phyloP scores from a whole-genome alignment of 2,797 vertebrate species.

The Amblyopsis hoosieri region DNA sequence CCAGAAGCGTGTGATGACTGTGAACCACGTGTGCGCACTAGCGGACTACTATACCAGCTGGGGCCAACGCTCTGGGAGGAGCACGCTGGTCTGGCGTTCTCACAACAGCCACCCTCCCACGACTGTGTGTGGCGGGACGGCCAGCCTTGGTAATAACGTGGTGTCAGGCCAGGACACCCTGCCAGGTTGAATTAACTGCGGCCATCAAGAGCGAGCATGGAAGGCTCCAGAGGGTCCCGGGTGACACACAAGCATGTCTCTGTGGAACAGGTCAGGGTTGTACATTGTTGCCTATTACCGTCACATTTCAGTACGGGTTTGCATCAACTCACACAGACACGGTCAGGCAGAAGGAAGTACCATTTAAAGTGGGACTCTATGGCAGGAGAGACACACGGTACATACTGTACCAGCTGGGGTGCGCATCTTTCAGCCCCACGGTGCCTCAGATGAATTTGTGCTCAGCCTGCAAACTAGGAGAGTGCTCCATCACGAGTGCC shows the following conservation, averaged over 20 bases:
- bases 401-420: slow-evolving; percentile 45
- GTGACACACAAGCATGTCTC: slow-evolving; percentile 40
- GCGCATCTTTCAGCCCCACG: slow-evolving; percentile 53
- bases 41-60: slow-evolving; percentile 2
- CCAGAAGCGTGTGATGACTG: background rate
- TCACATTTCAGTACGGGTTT: slow-evolving; percentile 43
- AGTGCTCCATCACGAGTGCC: slow-evolving; percentile 56
- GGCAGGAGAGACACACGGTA: slow-evolving; percentile 35
- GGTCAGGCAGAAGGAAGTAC: slow-evolving; percentile 28
- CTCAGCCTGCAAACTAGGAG: slow-evolving; percentile 43
- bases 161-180: slow-evolving; percentile 44
- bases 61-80: slow-evolving; percentile 22
- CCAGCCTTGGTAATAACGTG: slow-evolving; percentile 40
- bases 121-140: slow-evolving; percentile 19
- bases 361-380: slow-evolving; percentile 35
- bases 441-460: slow-evolving; percentile 55
- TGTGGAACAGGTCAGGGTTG: slow-evolving; percentile 43
- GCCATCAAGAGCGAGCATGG: slow-evolving; percentile 36
- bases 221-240: slow-evolving; percentile 36
- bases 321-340: slow-evolving; percentile 29
- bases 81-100: slow-evolving; percentile 8
- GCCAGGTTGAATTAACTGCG: slow-evolving; percentile 63
- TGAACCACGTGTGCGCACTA: slow-evolving; percentile 4
- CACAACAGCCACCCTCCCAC: slow-evolving; percentile 27
- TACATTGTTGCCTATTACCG: slow-evolving; percentile 46